Base-by-base conservation (phyloP, 2,888 invertebrate species). In the Diaprepes abbreviatus region DNA sequence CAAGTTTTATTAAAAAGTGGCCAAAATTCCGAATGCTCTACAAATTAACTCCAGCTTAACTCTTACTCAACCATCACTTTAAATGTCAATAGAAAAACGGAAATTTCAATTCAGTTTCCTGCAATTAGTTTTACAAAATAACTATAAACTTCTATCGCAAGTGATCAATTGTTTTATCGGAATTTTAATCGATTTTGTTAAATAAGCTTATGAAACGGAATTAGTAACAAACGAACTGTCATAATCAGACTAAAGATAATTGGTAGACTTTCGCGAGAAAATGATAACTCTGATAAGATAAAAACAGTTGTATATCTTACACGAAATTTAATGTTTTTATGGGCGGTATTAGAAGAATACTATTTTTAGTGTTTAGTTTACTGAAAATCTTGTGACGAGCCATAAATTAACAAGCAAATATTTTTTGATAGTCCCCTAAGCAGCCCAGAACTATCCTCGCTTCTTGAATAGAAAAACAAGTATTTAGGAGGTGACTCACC, bases 261-360 rank as follows among this genome's bases (percentile, higher is more conserved):
- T 24, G 35, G 9, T 35, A 55, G 55, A 55, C 36, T 21, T 55
- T 55, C 36, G 55, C 55, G 24, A 55, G 36, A 55, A 55, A 28
- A n/a, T 9, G 55, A 55, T 55, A 55, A 38, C 9, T 36, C 5
- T 43, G 58, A 58, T 58, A 58, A 58, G 58, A 58, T 58, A 43
- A 58, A 24, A 24, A 4, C 5, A n/a, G 17, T 45, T 21, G n/a
- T 28, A 19, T 55, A 55, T 55, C 38, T 55, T 55, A 6, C 19
- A 21, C 5, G 10, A 38, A 55, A 38, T 4, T 21, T 19, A 7
- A n/a, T 43, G 43, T 17, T 31, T 55, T 38, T 38, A 38, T 55
- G 19, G 14, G 4, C 12, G 14, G 31, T 16, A 43, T 40, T 40
- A 58, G 6, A 14, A 21, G 24, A 59, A 58, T 7, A 9, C 40